Evolutionary conservation across 2,797 vertebrate species (phyloP).

Genomic region (Trachops cirrhosus): DNA sequence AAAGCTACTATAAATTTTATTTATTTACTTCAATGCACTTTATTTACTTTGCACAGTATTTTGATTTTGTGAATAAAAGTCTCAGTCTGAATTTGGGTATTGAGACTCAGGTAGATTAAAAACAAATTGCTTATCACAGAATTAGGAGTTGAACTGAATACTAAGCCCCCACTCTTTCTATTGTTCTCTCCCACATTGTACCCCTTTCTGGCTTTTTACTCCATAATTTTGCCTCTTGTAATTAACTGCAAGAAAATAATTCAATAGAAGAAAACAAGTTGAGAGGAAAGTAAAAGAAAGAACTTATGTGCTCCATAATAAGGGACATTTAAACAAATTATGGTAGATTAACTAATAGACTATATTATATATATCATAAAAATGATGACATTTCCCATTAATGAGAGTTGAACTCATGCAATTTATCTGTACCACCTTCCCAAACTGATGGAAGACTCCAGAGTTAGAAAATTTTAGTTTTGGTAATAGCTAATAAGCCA

Average conservation of each 20-base stretch:
- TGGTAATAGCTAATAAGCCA: background rate
- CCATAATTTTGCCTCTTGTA: background rate
- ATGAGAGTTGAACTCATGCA: background rate
- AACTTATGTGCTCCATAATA: background rate
- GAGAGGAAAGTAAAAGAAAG: background rate
- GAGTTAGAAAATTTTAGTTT: background rate
- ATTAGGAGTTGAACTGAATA: background rate
- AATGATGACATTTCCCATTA: background rate
- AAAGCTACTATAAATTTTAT: background rate
- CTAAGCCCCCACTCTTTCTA: background rate
- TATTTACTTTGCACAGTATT: slow-evolving; percentile 4
- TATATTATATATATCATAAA: background rate
- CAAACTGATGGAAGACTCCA: background rate
- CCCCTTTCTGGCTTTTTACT: background rate
- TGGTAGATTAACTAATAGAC: background rate
- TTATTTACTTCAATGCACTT: background rate
- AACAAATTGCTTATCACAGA: background rate
- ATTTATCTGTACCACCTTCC: background rate
- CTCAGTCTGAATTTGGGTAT: background rate
- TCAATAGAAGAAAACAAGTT: background rate
- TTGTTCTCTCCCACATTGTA: background rate
- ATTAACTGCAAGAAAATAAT: background rate
- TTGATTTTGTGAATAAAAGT: background rate
- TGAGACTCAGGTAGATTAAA: background rate
- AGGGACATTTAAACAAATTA: slow-evolving; percentile 12